These are phyloP conservation scores for Hoplodrina blanda DNA, from an alignment of 2,888 invertebrate genomes.

Conservation along the genomic window DNA sequence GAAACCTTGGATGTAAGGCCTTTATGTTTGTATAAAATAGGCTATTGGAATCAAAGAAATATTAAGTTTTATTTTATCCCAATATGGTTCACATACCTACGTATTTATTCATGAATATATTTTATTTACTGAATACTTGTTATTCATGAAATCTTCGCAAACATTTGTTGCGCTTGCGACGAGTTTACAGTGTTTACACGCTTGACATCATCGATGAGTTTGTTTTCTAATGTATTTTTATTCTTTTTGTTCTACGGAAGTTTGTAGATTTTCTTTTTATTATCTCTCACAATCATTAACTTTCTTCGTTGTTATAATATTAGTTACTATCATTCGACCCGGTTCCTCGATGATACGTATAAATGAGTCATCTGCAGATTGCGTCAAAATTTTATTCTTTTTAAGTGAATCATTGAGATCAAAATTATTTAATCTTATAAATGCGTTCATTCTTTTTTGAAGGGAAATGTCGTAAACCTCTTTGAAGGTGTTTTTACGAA, in stretches of 20 bases:
- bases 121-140: slow-evolving; percentile 18
- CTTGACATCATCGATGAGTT: slow-evolving; percentile 38
- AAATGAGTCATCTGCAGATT: slow-evolving; percentile 58
- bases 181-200: slow-evolving; percentile 33
- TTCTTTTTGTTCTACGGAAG: slow-evolving; percentile 16
- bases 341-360: slow-evolving; percentile 28
- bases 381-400: slow-evolving; percentile 32
- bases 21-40: slow-evolving; percentile 41
- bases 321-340: slow-evolving; percentile 28
- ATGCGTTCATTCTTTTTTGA: slow-evolving; percentile 7
- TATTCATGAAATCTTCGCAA: slow-evolving; percentile 15
- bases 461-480: neutral
- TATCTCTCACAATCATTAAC: slow-evolving; percentile 37
- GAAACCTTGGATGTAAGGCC: slow-evolving; percentile 46
- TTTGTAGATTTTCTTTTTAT: slow-evolving; percentile 32
- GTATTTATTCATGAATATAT: neutral
- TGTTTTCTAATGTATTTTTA: slow-evolving; percentile 43
- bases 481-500: slow-evolving; percentile 9
- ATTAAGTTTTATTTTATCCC: neutral
- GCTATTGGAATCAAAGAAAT: slow-evolving; percentile 1
- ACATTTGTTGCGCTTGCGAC: slow-evolving; percentile 20
- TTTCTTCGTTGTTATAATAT: slow-evolving; percentile 44
- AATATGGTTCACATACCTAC: neutral
- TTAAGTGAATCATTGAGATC: slow-evolving; percentile 52
- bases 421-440: slow-evolving; percentile 32